Conservation (phyloP, 2,797 vertebrate genomes). For the Molothrus ater region DNA sequence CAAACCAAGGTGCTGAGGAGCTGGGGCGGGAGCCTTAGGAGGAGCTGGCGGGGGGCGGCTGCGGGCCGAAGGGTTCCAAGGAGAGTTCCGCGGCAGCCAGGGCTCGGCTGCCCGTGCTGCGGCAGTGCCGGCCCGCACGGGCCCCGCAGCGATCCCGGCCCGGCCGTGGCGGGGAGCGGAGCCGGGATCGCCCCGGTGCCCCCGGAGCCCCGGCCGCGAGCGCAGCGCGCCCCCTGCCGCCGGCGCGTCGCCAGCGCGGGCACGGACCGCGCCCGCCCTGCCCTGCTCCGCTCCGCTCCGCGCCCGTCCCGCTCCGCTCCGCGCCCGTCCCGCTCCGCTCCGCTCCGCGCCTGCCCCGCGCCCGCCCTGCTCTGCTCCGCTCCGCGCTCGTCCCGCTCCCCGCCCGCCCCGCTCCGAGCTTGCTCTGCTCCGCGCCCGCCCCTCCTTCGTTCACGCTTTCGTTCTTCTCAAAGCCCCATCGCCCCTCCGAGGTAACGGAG, state of each 20-base stretch:
- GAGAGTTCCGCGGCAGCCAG: neutral
- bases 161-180: neutral
- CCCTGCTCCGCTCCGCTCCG: too few species aligned
- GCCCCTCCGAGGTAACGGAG: neutral
- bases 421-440: neutral
- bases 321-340: too few species aligned
- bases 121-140: neutral
- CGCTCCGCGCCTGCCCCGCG: too few species aligned
- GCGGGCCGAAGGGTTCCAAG: neutral
- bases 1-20: neutral
- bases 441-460: too few species aligned
- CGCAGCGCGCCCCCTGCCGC: neutral
- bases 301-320: too few species aligned
- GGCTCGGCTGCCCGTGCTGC: neutral
- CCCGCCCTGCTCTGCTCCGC: too few species aligned
- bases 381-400: neutral
- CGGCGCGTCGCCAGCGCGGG: neutral
- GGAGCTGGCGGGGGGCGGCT: neutral
- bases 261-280: neutral
- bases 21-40: too few species aligned
- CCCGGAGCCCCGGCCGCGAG: too few species aligned
- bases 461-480: accelerated
- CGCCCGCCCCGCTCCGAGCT: neutral
- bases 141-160: neutral
- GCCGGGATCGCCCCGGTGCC: neutral